Base-by-base conservation (phyloP, 2,888 invertebrate genomes). In the Lomographa bimaculata region DNA sequence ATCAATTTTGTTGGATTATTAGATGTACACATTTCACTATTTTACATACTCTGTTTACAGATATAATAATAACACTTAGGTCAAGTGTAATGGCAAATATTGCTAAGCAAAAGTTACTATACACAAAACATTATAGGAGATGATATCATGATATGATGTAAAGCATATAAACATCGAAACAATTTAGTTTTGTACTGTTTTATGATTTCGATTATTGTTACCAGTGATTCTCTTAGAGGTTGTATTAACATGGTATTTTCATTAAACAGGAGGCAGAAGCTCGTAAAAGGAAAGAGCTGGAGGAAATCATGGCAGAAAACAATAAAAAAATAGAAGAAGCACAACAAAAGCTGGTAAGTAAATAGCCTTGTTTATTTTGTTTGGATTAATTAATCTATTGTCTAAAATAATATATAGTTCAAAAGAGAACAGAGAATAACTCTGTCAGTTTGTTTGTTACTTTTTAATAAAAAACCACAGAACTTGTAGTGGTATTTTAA, bases 271-370 rank as follows among this genome's bases (percentile, higher is more conserved):
- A 98, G 92, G 98, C 97, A 92, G 98, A 98, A 91, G 93, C 94
- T 87, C 94, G 95, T 90, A 98, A 98, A 91, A 94, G 97, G 71
- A 96, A 97, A 92, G 97, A 97, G 89, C 92, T 98, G 79, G 98
- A 98, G 90, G 93, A 94, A 87, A 98, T 98, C 89, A 94, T 98
- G 93, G 97, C 97, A 68, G 98, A 98, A 91, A 98, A 98, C 91
- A 98, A 98, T 92, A 93, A 93, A 86, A 98, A 98, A 91, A 97
- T 98, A 60, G 98, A 98, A 89, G 98, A 98, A 82, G 98, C 98
- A 60, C 98, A 98, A 91, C 94, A 94, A 74, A 97, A 97, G 93
- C 91, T 98, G 94, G 98, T 98, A 81, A 92, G 92, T 90, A n/a
- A 7, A 12, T 2, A 14, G 2, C 4, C 14, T 14, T 14, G 4